Evolutionary conservation across 2,888 invertebrate genomes (phyloP).

Genomic region (Conops quadrifasciatus): DNA sequence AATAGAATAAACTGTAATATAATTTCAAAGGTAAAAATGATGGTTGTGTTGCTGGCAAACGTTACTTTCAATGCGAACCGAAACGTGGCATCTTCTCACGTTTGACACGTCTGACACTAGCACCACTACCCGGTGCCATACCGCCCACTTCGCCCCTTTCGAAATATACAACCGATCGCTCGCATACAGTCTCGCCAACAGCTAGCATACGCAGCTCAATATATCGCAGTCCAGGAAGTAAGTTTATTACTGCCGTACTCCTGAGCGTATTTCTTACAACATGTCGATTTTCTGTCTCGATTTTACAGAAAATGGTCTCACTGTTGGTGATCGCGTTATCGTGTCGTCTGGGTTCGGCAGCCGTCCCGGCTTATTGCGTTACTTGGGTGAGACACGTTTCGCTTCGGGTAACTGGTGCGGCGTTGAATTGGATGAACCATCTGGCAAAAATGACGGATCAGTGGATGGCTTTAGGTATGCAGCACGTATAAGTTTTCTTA

Average conservation of each 20-base stretch:
- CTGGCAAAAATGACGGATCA: slow-evolving; percentile 96
- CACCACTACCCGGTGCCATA: slow-evolving; percentile 72
- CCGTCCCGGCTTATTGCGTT: slow-evolving; percentile 86
- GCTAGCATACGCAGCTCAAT: slow-evolving; percentile 60
- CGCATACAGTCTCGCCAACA: slow-evolving; percentile 62
- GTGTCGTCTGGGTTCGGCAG: slow-evolving; percentile 87
- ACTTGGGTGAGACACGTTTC: slow-evolving; percentile 88
- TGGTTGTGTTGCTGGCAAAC: slow-evolving; percentile 89
- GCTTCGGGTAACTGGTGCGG: slow-evolving; percentile 96
- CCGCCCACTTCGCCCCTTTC: slow-evolving; percentile 58
- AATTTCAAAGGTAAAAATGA: slow-evolving; percentile 88
- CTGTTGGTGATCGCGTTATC: slow-evolving; percentile 90
- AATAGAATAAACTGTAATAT: background rate
- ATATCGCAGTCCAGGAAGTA: slow-evolving; percentile 60
- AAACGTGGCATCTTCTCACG: slow-evolving; percentile 94
- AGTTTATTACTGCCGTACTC: slow-evolving; percentile 41
- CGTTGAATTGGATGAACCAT: slow-evolving; percentile 90
- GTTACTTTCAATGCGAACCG: slow-evolving; percentile 93
- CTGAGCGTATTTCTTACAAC: background rate
- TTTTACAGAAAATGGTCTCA: slow-evolving; percentile 70
- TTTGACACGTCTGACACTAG: slow-evolving; percentile 82
- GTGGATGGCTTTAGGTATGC: slow-evolving; percentile 87
- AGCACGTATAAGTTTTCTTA: background rate
- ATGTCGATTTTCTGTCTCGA: slow-evolving; percentile 6
- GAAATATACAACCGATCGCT: slow-evolving; percentile 61